Base-by-base conservation (phyloP, 2,888 invertebrate species). In the Melanostoma scalare region DNA sequence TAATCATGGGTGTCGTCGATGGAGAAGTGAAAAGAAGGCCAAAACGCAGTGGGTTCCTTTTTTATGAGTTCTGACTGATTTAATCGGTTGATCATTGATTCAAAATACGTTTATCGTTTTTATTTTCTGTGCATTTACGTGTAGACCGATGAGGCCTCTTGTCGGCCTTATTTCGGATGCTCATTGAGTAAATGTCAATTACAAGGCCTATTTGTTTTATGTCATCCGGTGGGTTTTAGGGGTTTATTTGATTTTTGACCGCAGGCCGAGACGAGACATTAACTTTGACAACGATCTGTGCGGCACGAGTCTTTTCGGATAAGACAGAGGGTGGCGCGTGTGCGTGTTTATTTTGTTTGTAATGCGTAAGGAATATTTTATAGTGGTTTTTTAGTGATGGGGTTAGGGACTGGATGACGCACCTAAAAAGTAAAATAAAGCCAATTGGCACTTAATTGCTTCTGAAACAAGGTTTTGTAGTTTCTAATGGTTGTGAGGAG, bases 141-240 rank as follows among this genome's bases (percentile, higher is more conserved):
- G 58, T 77, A 69, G 72, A 67, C 77, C 31, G 31, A 20, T 33
- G 50, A n/a, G 38, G 58, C 10, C 35, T 55, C 72, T 72, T 50
- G 60, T 76, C 67, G 65, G 82, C 31, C 52, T 60, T 44, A 65
- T 75, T 75, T 65, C 40, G 60, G 31, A 67, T 75, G 84, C 56
- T 53, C 48, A 61, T 74, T 69, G 74, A 73, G 6, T 67, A 68
- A 33, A 67, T 63, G 77, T 77, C 81, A 78, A 75, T 79, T 75
- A 84, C 84, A 79, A 79, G 79, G 74, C 65, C 69, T 55, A 67
- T 67, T 74, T 74, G 60, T 38, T 78, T 78, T 74, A 74, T 74
- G 74, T 74, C 79, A 84, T 84, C 84, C 84, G 84, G 74, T 84
- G 6, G 50, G 1, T 36, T 68, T 78, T 63, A 52, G 73, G 31